Evolutionary conservation across 2,888 invertebrate species (phyloP).

Genomic region (Ditula angustiorana): DNA sequence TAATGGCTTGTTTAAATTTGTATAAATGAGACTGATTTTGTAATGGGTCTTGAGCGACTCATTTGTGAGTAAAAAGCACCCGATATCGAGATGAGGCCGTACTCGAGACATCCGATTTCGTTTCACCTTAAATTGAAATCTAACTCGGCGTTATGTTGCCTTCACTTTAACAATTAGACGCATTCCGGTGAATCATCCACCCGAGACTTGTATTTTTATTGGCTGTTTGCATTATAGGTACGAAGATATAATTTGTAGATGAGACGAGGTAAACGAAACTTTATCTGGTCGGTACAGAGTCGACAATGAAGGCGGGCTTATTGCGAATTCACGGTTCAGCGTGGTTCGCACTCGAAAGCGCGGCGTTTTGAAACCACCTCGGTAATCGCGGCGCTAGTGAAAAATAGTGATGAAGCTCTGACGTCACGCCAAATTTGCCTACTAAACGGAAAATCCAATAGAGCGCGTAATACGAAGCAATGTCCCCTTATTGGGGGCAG

Average conservation of each 20-base stretch:
- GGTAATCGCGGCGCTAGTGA: constrained; percentile 59
- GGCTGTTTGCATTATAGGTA: constrained; percentile 65
- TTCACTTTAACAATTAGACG: constrained; percentile 75
- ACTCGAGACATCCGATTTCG: constrained; percentile 8
- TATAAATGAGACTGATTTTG: constrained; percentile 10
- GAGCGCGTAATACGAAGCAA: constrained; percentile 47
- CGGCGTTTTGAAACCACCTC: constrained; percentile 66
- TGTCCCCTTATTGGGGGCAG: constrained; percentile 31
- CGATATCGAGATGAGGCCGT: constrained; percentile 14
- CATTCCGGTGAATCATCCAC: constrained; percentile 80
- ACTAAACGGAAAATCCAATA: constrained; percentile 49
- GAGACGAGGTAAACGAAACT: constrained; percentile 57
- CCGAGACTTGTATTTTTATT: constrained; percentile 79
- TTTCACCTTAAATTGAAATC: constrained; percentile 59
- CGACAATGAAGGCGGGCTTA: constrained; percentile 20
- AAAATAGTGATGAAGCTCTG: constrained; percentile 55
- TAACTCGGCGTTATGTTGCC: constrained; percentile 70
- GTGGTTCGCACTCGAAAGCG: constrained; percentile 59
- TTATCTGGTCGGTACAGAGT: constrained; percentile 57
- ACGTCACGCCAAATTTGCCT: constrained; percentile 59
- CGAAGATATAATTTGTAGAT: constrained; percentile 61
- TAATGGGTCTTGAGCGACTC: not conserved
- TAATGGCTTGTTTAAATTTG: constrained; percentile 11
- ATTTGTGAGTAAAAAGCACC: constrained; percentile 21
- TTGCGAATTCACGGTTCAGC: constrained; percentile 4